Evolutionary conservation across 2,113 vertebrate species (phyloP), one percentile per base, ranked within the genome.

Genomic region (Sylvicapra grimmia): DNA sequence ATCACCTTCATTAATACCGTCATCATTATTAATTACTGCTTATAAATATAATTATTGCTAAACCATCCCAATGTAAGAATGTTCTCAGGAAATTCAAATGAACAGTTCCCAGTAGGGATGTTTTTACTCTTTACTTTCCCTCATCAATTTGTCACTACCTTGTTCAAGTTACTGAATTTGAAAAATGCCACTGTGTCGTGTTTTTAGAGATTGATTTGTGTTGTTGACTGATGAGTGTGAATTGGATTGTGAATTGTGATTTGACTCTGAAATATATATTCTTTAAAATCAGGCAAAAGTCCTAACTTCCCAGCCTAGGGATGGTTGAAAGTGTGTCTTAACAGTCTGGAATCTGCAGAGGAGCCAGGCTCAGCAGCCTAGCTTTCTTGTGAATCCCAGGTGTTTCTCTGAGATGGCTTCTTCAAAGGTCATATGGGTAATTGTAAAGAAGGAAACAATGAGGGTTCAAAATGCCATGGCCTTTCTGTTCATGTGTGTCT

Each of bases 391-490:
- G 47, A 82, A 72, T 94, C 68, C 93, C 94, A 63, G 51, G 56
- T 56, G 19, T 90, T 49, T 40, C 29, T 92, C 47, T 8, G 47
- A 65, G 63, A 75, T 49, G 51, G 56, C 23, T 18, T 93, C 33
- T 56, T 31, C 92, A 79, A 92, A 98, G 56, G 90, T 87, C 40
- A 53, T 25, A 6, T 40, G 49, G 36, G 11, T 86, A 89, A 96
- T 91, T 94, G 56, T 63, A 83, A 91, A 86, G 84, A 86, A 93
- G 59, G 33, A 18, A 53, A 44, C n/a, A 47, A 18, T 1, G 31
- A 79, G 23, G 10, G 80, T 93, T 96, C 95, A 90, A 93, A 96
- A 98, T 96, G 33, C 31, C 23, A 14, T 59, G 58, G 53, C 84
- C 93, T 94, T 94, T 97, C 56, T 82, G 56, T 59, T 92, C 25